Evolutionary conservation across 2,888 invertebrate species (phyloP).

Genomic region (Epirrhoe alternata): DNA sequence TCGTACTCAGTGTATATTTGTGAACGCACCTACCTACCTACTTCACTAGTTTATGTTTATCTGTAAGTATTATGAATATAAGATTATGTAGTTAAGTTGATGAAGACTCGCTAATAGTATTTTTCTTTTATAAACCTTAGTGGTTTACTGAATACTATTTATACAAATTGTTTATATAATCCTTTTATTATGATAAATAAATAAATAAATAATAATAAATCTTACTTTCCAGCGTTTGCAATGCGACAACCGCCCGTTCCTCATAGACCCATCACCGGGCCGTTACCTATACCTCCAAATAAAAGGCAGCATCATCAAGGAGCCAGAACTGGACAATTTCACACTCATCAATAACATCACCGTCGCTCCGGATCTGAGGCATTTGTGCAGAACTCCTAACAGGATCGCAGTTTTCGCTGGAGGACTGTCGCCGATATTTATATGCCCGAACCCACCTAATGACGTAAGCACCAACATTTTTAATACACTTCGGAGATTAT

Average conservation of each 20-base stretch:
- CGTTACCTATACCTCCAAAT: slow-evolving; percentile 92
- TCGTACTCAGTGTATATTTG: too few relatives aligned
- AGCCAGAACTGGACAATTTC: slow-evolving; percentile 79
- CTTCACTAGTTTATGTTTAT: too few relatives aligned
- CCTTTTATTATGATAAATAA: too few relatives aligned
- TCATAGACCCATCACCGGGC: slow-evolving; percentile 90
- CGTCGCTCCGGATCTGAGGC: slow-evolving; percentile 82
- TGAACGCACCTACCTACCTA: too few relatives aligned
- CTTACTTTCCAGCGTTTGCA: slow-evolving; percentile 89
- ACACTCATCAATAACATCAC: slow-evolving; percentile 85
- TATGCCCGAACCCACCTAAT: slow-evolving; percentile 84
- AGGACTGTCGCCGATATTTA: slow-evolving; percentile 84
- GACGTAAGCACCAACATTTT: slow-evolving; percentile 42
- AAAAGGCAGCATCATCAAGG: slow-evolving; percentile 86
- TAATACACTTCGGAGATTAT: too few relatives aligned
- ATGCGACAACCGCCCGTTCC: slow-evolving; percentile 92
- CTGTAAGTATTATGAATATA: too few relatives aligned
- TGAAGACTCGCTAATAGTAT: too few relatives aligned
- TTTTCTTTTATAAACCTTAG: too few relatives aligned
- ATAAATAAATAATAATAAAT: too few relatives aligned
- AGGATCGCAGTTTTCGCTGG: slow-evolving; percentile 92
- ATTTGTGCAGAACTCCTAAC: slow-evolving; percentile 90
- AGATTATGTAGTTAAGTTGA: too few relatives aligned
- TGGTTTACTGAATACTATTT: too few relatives aligned
- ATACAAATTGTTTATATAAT: too few relatives aligned